Conservation (phyloP, 2,113 vertebrate species). For the Petroica traversi region DNA sequence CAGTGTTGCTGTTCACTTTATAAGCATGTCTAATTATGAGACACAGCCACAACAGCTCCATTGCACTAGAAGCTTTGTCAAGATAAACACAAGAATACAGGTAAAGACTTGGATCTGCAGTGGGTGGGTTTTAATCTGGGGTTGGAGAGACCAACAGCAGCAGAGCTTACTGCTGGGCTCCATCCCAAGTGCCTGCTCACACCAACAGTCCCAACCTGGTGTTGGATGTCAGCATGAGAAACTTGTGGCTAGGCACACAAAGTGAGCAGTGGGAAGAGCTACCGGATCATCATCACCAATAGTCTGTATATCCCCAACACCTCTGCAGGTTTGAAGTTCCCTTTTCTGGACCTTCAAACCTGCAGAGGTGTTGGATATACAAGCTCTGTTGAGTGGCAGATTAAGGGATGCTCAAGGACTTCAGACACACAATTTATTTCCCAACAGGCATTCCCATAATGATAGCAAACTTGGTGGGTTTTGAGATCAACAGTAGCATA, state of each 20-base stretch:
- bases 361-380: no score
- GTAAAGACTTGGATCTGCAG: neutral
- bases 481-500: no score
- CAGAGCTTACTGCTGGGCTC: neutral
- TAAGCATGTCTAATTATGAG: neutral
- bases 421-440: no score
- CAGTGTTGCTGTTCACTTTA: fast-evolving
- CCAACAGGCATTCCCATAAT: no score
- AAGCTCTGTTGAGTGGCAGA: no score
- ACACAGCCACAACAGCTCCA: neutral
- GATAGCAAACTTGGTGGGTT: no score
- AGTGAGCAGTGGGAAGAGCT: neutral
- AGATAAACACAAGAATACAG: neutral
- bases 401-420: no score
- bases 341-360: no score
- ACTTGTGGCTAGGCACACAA: neutral
- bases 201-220: neutral
- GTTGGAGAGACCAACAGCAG: fast-evolving
- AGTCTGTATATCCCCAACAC: neutral
- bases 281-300: neutral
- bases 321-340: neutral
- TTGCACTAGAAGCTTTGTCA: neutral
- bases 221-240: neutral
- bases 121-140: neutral
- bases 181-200: fast-evolving